Evolutionary conservation across 64 coral and sea anemone genomes (phyloP).

Genomic region (Cladopsammia gracilis): DNA sequence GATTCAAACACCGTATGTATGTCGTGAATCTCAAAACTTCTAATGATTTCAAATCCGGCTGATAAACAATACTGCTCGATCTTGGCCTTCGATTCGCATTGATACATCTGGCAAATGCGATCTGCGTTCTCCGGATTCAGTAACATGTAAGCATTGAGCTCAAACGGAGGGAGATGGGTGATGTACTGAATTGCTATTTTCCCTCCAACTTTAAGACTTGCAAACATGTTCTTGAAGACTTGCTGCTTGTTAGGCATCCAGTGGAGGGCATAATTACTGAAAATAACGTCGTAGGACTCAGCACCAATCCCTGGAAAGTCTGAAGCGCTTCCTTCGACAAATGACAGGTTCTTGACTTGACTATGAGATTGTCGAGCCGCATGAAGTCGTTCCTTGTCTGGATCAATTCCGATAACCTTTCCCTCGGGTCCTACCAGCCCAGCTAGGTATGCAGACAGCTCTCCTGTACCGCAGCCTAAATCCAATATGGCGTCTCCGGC

Average conservation of each 20-base stretch:
- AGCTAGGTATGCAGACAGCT: background rate
- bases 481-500: background rate
- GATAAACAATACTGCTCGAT: background rate
- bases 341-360: constrained; percentile 14
- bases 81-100: too few species aligned
- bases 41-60: background rate
- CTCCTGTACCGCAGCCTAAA: constrained; percentile 36
- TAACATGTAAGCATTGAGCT: background rate
- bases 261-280: constrained; percentile 36
- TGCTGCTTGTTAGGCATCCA: constrained; percentile 30
- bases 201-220: background rate
- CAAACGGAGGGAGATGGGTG: background rate
- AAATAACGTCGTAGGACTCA: constrained; percentile 11
- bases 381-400: constrained; percentile 13
- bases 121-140: background rate
- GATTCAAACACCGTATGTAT: background rate
- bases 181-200: background rate
- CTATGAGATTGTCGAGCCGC: background rate
- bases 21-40: background rate
- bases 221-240: constrained; percentile 4
- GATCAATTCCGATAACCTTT: constrained; percentile 11
- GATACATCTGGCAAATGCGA: background rate
- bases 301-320: background rate
- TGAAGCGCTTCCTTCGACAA: constrained; percentile 9
- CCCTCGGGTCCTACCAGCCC: background rate